A percentile compares a stretch with the other conserved stretches of the same genome.
phyloP scores from a whole-genome alignment of 2,888 invertebrate species.

The Ametastegia equiseti region DNA sequence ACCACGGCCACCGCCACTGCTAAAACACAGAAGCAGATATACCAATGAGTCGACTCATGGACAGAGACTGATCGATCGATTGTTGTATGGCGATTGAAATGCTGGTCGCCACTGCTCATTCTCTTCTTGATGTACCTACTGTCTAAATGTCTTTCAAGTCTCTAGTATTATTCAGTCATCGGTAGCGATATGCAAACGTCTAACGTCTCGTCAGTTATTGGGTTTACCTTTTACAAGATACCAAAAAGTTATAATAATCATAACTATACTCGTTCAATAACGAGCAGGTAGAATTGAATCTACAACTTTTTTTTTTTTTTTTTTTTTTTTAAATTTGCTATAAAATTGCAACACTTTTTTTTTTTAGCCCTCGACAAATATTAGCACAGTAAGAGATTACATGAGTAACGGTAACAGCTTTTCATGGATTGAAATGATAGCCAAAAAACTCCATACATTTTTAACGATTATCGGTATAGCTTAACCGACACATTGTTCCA shows the following conservation, averaged over 20 bases:
- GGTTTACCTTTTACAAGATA: neutral
- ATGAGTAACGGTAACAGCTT: neutral
- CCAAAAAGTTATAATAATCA: neutral
- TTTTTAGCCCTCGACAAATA: conserved; percentile 8
- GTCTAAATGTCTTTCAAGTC: conserved; percentile 78
- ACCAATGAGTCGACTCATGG: conserved; percentile 85
- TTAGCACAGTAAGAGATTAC: conserved; percentile 42
- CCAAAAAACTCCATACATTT: neutral
- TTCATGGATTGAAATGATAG: neutral
- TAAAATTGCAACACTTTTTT: neutral
- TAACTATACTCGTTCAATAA: neutral
- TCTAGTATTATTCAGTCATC: conserved; percentile 61
- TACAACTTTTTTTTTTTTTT: no score
- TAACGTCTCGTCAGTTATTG: conserved; percentile 48
- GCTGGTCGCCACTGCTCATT: conserved; percentile 78
- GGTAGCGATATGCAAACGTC: conserved; percentile 50
- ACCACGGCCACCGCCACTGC: conserved; percentile 96
- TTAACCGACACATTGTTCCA: neutral
- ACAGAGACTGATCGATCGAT: conserved; percentile 76
- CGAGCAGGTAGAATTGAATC: neutral
- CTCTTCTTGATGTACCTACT: conserved; percentile 79
- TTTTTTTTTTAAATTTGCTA: no score
- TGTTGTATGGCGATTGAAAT: conserved; percentile 79
- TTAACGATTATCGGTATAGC: neutral
- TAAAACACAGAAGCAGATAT: conserved; percentile 91